Conservation (phyloP, 2,797 vertebrate genomes). For the Hafferia zeledoni region DNA sequence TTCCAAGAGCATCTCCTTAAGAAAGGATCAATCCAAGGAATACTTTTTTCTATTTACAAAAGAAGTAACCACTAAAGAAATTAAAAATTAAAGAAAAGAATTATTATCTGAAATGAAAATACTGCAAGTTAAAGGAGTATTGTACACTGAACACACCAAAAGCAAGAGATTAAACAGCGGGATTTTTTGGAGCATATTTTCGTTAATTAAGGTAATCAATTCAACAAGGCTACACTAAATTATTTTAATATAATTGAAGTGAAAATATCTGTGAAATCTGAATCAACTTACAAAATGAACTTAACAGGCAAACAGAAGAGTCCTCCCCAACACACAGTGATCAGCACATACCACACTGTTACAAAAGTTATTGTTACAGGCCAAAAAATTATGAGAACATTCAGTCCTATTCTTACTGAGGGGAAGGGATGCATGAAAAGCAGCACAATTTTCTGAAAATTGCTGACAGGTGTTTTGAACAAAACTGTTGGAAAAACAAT, state of each 20-base stretch:
- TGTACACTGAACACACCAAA: not conserved
- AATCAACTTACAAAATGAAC: not conserved
- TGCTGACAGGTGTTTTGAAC: not conserved
- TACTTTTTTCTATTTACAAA: not conserved
- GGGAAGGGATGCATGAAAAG: not conserved
- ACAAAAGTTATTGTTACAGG: not conserved
- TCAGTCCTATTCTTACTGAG: not conserved
- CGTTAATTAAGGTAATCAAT: not conserved
- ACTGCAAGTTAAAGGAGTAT: not conserved
- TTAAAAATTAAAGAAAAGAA: not conserved
- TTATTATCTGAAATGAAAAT: not conserved
- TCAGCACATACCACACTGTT: not conserved
- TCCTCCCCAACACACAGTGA: not conserved
- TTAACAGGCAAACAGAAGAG: not conserved
- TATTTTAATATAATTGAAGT: not conserved
- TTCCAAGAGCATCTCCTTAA: slow-evolving; percentile 45
- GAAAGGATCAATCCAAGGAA: slow-evolving; percentile 23
- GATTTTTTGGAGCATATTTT: not conserved
- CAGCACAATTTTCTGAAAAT: not conserved
- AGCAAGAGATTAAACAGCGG: not conserved
- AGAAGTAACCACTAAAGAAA: not conserved
- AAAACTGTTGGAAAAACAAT: not conserved
- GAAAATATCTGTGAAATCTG: not conserved
- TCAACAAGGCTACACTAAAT: not conserved
- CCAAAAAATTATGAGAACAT: not conserved